A percentile compares a stretch with the other conserved stretches of the same genome.
Conservation (phyloP, 2,113 vertebrate genomes). For the Ploceus nigricollis region DNA sequence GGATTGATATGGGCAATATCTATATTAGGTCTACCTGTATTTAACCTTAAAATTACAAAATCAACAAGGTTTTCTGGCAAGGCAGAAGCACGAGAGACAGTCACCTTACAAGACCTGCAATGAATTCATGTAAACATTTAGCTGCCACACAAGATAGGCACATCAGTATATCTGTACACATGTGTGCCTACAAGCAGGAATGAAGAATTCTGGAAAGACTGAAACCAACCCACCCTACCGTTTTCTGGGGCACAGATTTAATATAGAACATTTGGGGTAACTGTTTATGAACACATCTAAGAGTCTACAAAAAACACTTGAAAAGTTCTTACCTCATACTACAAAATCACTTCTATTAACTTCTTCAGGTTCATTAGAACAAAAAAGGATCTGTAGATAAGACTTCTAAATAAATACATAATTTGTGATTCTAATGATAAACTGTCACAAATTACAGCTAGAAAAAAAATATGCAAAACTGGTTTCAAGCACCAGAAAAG, state of each 20-base stretch:
- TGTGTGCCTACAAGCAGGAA: not conserved
- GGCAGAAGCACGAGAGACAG: not conserved
- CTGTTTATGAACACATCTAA: not conserved
- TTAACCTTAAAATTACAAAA: not conserved
- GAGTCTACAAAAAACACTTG: not conserved
- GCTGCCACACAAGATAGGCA: not conserved
- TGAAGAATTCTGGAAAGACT: not conserved
- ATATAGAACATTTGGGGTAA: not conserved
- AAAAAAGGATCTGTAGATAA: not conserved
- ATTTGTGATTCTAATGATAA: not conserved
- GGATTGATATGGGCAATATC: not conserved
- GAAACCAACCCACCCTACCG: not conserved
- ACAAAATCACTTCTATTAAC: rapidly evolving
- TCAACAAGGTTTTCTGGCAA: not conserved
- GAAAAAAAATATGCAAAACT: not conserved
- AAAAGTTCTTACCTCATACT: not conserved
- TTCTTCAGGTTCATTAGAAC: not conserved
- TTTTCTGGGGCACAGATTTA: not conserved
- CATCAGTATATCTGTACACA: rapidly evolving
- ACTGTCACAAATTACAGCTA: not conserved
- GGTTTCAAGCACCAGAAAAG: not conserved
- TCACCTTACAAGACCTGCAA: not conserved
- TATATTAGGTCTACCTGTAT: not conserved
- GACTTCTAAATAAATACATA: not conserved
- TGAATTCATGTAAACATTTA: not conserved